Evolutionary conservation across 2,888 invertebrate species (phyloP).

Genomic region (Lysandra bellargus): DNA sequence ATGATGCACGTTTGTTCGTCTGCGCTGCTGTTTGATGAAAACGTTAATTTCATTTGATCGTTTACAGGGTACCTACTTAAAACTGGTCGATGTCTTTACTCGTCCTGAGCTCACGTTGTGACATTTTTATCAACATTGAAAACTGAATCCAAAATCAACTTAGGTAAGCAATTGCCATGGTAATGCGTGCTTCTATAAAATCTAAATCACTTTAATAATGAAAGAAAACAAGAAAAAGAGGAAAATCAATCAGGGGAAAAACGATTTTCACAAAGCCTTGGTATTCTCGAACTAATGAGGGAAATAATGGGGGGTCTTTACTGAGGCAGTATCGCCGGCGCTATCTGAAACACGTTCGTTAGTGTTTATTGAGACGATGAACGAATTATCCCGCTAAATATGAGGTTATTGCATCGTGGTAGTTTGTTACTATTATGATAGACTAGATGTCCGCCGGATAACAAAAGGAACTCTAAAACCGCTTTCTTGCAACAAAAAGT

Average conservation of each 20-base stretch:
- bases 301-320: slow-evolving; percentile 52
- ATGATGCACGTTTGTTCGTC: no score
- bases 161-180: background rate
- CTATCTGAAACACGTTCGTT: slow-evolving; percentile 23
- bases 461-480: background rate
- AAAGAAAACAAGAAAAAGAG: slow-evolving; percentile 22
- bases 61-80: no score
- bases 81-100: no score
- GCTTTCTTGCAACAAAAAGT: background rate
- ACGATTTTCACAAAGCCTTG: slow-evolving; percentile 31
- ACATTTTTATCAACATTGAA: background rate
- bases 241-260: slow-evolving; percentile 31
- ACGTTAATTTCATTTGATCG: no score
- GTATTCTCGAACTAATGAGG: slow-evolving; percentile 48
- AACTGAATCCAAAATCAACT: background rate
- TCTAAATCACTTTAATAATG: slow-evolving; percentile 25
- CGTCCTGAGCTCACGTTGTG: no score
- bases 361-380: slow-evolving; percentile 16
- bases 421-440: background rate
- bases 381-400: slow-evolving; percentile 2
- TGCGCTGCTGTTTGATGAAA: no score
- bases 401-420: background rate
- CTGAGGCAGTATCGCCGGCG: slow-evolving; percentile 35
- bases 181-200: slow-evolving; percentile 8
- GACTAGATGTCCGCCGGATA: background rate